Evolutionary conservation across 2,797 vertebrate species (phyloP).

Genomic region (Chelidonichthys spinosus): DNA sequence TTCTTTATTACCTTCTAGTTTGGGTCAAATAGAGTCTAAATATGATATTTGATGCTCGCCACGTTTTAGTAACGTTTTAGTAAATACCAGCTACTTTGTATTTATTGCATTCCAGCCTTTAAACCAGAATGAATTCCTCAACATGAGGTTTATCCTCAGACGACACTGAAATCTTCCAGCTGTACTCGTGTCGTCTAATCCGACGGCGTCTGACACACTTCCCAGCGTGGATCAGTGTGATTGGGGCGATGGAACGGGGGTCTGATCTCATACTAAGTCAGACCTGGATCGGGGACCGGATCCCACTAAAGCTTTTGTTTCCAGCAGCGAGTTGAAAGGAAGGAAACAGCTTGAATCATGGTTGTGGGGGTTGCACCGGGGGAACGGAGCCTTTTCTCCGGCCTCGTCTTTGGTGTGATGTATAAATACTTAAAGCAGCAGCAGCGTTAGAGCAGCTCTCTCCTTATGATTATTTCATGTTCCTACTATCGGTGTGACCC

Average conservation of each 20-base stretch:
- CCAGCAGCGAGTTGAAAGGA: conserved; percentile 57
- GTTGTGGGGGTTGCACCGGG: no score
- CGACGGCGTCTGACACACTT: conserved; percentile 56
- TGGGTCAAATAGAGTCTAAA: background rate
- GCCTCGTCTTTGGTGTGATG: conserved; percentile 17
- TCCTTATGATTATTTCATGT: conserved; percentile 67
- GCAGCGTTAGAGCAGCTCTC: conserved; percentile 22
- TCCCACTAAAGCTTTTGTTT: conserved; percentile 65
- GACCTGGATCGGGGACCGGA: conserved; percentile 57
- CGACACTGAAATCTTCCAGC: background rate
- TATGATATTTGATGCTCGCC: background rate
- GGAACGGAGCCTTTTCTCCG: background rate
- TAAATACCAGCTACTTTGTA: background rate
- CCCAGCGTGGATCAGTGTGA: conserved; percentile 57
- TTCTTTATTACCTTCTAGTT: background rate
- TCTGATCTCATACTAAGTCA: conserved; percentile 61
- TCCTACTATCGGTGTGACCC: conserved; percentile 26
- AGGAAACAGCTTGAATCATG: no score
- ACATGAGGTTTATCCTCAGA: background rate
- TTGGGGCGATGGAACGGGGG: conserved; percentile 67
- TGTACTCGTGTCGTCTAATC: conserved; percentile 34
- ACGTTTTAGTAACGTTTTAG: background rate
- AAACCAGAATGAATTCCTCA: background rate
- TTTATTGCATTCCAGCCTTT: background rate
- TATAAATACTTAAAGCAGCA: conserved; percentile 71